phyloP scores from a whole-genome alignment of 2,888 invertebrate species.

The Herminia tarsipennalis region DNA sequence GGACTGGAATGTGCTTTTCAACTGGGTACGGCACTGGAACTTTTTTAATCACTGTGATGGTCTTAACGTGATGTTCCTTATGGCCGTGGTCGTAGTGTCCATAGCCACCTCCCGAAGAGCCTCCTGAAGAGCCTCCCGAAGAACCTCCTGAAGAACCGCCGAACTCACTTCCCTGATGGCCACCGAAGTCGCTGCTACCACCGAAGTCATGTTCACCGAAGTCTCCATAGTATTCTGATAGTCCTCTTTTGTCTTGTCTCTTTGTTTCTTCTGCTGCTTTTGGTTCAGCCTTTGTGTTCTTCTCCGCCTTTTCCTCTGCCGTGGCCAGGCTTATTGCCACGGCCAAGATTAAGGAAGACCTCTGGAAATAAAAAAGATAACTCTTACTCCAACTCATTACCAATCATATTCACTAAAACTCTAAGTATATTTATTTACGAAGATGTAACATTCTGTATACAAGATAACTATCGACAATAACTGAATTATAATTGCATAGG shows the following conservation, averaged over 20 bases:
- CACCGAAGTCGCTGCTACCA: slow-evolving; percentile 55
- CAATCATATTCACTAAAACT: no score
- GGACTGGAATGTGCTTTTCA: slow-evolving; percentile 88
- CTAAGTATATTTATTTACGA: neutral
- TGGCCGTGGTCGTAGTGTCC: slow-evolving; percentile 48
- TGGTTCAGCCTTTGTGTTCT: slow-evolving; percentile 76
- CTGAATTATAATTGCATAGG: slow-evolving; percentile 13
- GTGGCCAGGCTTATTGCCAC: slow-evolving; percentile 83
- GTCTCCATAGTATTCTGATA: slow-evolving; percentile 80
- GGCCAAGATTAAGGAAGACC: slow-evolving; percentile 81
- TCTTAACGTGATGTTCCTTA: slow-evolving; percentile 84
- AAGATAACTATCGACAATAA: neutral
- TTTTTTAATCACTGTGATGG: slow-evolving; percentile 89
- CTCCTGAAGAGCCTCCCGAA: slow-evolving; percentile 46
- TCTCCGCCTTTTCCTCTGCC: slow-evolving; percentile 83
- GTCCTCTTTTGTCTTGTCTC: slow-evolving; percentile 85
- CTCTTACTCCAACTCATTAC: no score
- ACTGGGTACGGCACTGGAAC: slow-evolving; percentile 91
- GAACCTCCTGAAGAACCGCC: slow-evolving; percentile 55
- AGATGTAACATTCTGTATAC: neutral
- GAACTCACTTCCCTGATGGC: slow-evolving; percentile 50
- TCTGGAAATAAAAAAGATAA: slow-evolving; percentile 65
- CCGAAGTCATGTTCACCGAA: slow-evolving; percentile 60
- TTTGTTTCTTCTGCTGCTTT: slow-evolving; percentile 76
- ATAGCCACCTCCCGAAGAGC: slow-evolving; percentile 51